Percentiles rank a stretch among this genome's conserved stretches.
Conservation (phyloP, 2,888 invertebrate genomes). For the Ischnus inquisitorius region DNA sequence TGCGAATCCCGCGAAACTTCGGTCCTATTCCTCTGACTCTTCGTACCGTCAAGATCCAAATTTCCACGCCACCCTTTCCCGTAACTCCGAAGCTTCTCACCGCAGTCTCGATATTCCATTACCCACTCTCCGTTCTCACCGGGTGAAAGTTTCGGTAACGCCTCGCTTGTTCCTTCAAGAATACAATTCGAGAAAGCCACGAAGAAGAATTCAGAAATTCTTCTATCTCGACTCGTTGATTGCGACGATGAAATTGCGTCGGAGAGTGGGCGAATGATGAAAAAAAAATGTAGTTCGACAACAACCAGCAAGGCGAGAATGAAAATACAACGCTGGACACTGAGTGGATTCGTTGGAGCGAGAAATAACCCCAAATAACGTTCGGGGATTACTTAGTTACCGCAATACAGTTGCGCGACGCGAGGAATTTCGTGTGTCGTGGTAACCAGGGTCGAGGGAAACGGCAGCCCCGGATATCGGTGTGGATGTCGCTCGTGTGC, state of each 20-base stretch:
- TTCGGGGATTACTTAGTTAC: constrained; percentile 85
- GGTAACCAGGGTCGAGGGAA: constrained; percentile 78
- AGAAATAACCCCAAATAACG: constrained; percentile 85
- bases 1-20: neutral
- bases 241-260: neutral
- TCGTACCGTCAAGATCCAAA: neutral
- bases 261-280: neutral
- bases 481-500: neutral
- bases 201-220: neutral
- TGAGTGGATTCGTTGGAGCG: constrained; percentile 78
- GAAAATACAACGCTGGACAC: constrained; percentile 72
- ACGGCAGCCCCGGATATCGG: constrained; percentile 14
- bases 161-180: neutral
- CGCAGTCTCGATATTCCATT: constrained; percentile 12
- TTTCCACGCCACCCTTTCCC: constrained; percentile 13
- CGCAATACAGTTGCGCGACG: constrained; percentile 80
- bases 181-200: neutral
- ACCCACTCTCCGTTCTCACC: neutral
- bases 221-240: neutral
- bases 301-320: constrained; percentile 73
- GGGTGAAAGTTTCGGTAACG: neutral
- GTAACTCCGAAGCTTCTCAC: neutral
- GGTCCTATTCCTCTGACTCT: neutral
- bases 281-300: constrained; percentile 55
- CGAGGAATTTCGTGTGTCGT: constrained; percentile 64